Conservation (phyloP, 2,888 invertebrate genomes). For the Eupithecia pulchellata region DNA sequence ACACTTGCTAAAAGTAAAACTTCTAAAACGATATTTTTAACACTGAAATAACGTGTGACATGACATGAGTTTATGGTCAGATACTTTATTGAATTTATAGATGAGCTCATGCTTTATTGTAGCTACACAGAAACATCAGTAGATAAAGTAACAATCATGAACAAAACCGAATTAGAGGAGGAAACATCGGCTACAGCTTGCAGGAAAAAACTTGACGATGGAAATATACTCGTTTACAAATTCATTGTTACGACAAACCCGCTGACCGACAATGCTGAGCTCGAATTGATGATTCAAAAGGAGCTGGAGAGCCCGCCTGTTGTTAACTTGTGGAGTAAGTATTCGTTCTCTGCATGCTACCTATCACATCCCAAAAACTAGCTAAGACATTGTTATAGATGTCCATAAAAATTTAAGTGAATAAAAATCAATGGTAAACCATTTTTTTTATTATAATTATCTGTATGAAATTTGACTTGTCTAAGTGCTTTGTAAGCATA, state of each 20-base stretch:
- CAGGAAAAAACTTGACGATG: conserved; percentile 54
- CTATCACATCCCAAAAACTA: too few species aligned
- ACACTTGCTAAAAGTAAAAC: background rate
- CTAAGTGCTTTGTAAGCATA: too few species aligned
- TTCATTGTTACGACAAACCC: conserved; percentile 45
- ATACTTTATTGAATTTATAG: background rate
- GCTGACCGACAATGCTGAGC: conserved; percentile 28
- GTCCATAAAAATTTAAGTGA: too few species aligned
- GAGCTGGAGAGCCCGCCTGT: conserved; percentile 60
- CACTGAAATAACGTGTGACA: background rate
- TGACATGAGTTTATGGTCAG: background rate
- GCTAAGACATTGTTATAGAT: too few species aligned
- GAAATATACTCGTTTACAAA: conserved; percentile 61
- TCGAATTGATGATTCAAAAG: conserved; percentile 66
- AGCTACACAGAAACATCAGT: conserved; percentile 46
- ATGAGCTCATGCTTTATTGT: conserved; percentile 2
- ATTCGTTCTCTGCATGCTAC: background rate
- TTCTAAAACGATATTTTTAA: background rate
- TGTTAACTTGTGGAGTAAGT: conserved; percentile 69
- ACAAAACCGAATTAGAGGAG: conserved; percentile 58
- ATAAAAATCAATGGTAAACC: too few species aligned
- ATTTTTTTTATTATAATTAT: too few species aligned
- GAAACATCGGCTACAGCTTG: conserved; percentile 60
- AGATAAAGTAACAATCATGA: conserved; percentile 31
- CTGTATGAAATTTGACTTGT: too few species aligned